These are phyloP conservation scores for Bemisia tabaci DNA, from an alignment of 1,140 invertebrate species.

Conservation along the genomic window DNA sequence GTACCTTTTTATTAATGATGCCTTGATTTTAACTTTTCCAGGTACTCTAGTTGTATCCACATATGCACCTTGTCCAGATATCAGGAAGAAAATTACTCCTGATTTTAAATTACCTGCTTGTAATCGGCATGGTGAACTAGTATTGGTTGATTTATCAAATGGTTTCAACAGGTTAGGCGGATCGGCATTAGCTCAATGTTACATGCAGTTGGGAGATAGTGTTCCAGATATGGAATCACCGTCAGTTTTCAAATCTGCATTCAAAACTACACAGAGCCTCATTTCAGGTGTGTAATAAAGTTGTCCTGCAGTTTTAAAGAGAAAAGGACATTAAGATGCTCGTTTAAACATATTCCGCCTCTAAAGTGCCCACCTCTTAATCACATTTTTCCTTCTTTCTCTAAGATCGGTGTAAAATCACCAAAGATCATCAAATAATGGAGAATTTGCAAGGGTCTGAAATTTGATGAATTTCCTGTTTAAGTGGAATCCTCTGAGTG, in stretches of 20 bases:
- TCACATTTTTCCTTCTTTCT: no score
- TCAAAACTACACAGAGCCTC: conserved; percentile 68
- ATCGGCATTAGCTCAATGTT: conserved; percentile 82
- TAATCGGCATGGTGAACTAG: conserved; percentile 36
- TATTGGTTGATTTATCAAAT: conserved; percentile 55
- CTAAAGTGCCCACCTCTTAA: no score
- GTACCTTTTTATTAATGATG: no score
- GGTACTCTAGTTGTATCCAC: conserved; percentile 85
- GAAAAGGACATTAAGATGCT: conserved; percentile 13
- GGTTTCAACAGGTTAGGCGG: conserved; percentile 66
- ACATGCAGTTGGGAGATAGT: conserved; percentile 65
- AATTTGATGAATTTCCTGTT: no score
- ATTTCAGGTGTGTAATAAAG: conserved; percentile 43
- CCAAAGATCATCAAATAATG: no score
- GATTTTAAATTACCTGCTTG: conserved; percentile 60
- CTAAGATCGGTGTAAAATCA: no score
- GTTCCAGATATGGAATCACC: conserved; percentile 67
- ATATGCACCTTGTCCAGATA: conserved; percentile 86
- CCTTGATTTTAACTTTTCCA: no score
- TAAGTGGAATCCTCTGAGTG: no score
- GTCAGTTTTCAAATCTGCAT: conserved; percentile 50
- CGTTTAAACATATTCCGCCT: conserved; percentile 10
- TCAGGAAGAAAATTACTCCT: conserved; percentile 70
- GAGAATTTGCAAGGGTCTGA: no score
- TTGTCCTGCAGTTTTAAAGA: conserved; percentile 8